Evolutionary conservation across 1,140 invertebrate genomes (phyloP).

Genomic region (Brachionus koreanus): DNA sequence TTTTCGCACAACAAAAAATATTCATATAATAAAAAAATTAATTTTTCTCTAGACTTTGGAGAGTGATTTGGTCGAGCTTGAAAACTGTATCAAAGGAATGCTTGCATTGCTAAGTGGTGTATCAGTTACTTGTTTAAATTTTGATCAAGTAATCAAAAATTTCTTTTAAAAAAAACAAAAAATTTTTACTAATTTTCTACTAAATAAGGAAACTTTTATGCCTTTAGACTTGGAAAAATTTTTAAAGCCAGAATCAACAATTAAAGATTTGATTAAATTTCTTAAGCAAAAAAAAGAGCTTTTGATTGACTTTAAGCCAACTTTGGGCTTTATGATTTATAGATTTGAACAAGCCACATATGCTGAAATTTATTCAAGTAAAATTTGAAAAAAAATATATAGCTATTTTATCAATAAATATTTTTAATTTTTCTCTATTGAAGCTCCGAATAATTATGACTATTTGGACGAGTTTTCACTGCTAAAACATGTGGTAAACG

Average conservation of each 20-base stretch:
- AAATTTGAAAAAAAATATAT: too few species aligned
- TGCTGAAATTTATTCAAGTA: slow-evolving; percentile 14
- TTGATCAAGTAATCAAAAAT: background rate
- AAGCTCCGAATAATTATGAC: slow-evolving; percentile 35
- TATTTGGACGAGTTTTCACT: slow-evolving; percentile 19
- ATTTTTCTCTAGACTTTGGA: background rate
- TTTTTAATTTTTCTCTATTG: too few species aligned
- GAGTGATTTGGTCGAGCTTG: background rate
- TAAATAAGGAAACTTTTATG: background rate
- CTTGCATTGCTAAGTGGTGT: background rate
- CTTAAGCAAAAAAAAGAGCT: background rate
- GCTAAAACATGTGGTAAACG: slow-evolving; percentile 5
- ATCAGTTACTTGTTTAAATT: background rate
- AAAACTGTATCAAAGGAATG: background rate
- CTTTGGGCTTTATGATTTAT: background rate
- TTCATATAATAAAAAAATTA: too few species aligned
- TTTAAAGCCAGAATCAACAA: slow-evolving; percentile 29
- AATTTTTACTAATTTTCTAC: background rate
- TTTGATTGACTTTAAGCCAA: background rate
- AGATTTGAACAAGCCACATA: background rate
- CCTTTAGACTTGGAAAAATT: background rate
- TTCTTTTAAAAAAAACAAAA: background rate
- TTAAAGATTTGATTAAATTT: slow-evolving; percentile 25
- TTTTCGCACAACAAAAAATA: too few species aligned
- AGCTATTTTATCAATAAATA: too few species aligned